These are phyloP conservation scores for Mythimna pallens DNA, from an alignment of 2,888 invertebrate species.

Conservation along the genomic window DNA sequence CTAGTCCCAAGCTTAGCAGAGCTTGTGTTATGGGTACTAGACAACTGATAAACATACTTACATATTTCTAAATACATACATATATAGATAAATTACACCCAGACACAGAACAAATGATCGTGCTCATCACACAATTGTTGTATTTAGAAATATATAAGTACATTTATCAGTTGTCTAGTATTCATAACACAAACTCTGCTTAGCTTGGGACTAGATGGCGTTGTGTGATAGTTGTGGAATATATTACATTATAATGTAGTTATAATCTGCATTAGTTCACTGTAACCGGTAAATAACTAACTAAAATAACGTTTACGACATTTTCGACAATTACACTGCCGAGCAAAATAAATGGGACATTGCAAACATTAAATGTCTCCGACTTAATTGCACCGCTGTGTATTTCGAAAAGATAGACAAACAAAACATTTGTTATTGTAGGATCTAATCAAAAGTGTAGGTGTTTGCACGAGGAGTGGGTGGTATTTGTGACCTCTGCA, in stretches of 20 bases:
- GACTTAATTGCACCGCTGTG: slow-evolving; percentile 56
- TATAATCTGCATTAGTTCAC: slow-evolving; percentile 37
- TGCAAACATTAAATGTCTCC: slow-evolving; percentile 59
- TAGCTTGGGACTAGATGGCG: too few relatives aligned
- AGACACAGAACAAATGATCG: too few relatives aligned
- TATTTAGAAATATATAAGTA: too few relatives aligned
- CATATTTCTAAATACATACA: too few relatives aligned
- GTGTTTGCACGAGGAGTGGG: slow-evolving; percentile 1
- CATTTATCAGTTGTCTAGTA: too few relatives aligned
- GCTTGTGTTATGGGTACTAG: too few relatives aligned
- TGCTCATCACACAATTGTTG: too few relatives aligned
- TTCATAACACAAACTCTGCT: too few relatives aligned
- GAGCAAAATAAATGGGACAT: slow-evolving; percentile 59
- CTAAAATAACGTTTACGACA: slow-evolving; percentile 56
- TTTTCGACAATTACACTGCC: slow-evolving; percentile 56
- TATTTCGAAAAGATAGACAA: slow-evolving; percentile 50
- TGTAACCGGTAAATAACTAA: slow-evolving; percentile 42
- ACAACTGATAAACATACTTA: too few relatives aligned
- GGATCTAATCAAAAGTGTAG: slow-evolving; percentile 35
- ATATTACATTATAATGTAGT: slow-evolving; percentile 44
- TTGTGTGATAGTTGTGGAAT: too few relatives aligned
- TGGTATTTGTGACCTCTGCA: slow-evolving; percentile 12
- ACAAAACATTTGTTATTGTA: slow-evolving; percentile 46
- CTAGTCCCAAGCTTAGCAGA: too few relatives aligned
- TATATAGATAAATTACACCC: too few relatives aligned